Base-by-base conservation (phyloP, 2,888 invertebrate species). In the Leptopilina drosophilae region DNA sequence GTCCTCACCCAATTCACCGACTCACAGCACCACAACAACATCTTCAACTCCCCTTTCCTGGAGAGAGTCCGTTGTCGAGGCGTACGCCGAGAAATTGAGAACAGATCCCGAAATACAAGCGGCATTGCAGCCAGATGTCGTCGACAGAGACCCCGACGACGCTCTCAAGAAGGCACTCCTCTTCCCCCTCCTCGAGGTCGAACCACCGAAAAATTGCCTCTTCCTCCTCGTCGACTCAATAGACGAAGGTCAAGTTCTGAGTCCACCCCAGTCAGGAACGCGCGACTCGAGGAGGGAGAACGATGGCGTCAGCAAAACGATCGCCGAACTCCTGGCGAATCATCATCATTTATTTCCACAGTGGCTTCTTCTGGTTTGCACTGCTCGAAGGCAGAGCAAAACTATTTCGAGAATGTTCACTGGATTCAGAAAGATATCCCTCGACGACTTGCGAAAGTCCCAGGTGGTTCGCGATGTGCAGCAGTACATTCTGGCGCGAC, bases 401-500 rank as follows among this genome's bases (percentile, higher is more conserved):
- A 94, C 95, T 87, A 96, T 95, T 89, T 95, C 96, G 12, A 83
- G 95, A 89, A 95, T 96, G 95, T 96, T 97, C 87, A 95, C 96
- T 84, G 95, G 98, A 6, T 98, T 98, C 92, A 94, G 98, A 33
- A 98, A 98, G 92, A 95, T 99, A 84, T 96, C 96, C 0, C 91
- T 99, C 85, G 99, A 99, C 88, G 98, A 99, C 92, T 92, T 98
- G 81, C 94, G 98, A 33, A 97, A 96, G 80, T 95, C 96, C 0
- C 96, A 97, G 91, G 98, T 99, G 6, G 97, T 98, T 0, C 95
- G 98, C 6, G 99, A 99, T 91, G 98, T 98, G 0, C 98, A 99
- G 91, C 96, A 98, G 88, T 99, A 98, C 89, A 98, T 99, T 80
- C 94, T 98, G 12, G 96, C 96, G 3, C 93, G 98, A 1, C 92